A percentile compares a stretch with the other conserved stretches of the same genome.
Evolutionary conservation across 2,113 vertebrate species (phyloP).

Genomic region (Coptodon rendalli): DNA sequence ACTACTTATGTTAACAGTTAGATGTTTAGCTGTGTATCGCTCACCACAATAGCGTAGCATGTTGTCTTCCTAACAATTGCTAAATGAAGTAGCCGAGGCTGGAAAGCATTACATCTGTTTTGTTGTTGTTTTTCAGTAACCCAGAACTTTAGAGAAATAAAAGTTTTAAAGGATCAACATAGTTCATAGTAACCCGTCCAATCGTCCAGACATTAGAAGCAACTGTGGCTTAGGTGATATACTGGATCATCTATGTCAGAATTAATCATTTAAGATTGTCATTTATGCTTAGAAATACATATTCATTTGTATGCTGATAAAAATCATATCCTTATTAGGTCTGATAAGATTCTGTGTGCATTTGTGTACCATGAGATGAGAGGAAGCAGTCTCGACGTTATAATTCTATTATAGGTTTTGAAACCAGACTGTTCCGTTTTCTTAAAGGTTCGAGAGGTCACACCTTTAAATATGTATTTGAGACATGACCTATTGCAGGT

Average conservation of each 20-base stretch:
- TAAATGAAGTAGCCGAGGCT: neutral
- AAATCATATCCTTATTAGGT: no score
- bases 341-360: no score
- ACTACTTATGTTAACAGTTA: neutral
- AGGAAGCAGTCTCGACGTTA: no score
- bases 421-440: no score
- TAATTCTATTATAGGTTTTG: no score
- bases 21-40: neutral
- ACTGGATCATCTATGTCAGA: neutral
- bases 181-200: neutral
- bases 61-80: neutral
- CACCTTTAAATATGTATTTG: no score
- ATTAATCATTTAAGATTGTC: no score
- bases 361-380: no score
- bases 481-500: no score
- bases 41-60: neutral
- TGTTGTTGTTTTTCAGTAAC: neutral
- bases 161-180: neutral
- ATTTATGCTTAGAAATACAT: neutral
- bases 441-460: no score
- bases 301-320: neutral
- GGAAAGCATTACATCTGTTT: no score
- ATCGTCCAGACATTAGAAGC: neutral
- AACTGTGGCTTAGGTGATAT: no score
- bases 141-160: neutral